Evolutionary conservation across 2,797 vertebrate genomes (phyloP), one percentile per base, ranked within the genome.

Genomic region (Diceros bicornis): DNA sequence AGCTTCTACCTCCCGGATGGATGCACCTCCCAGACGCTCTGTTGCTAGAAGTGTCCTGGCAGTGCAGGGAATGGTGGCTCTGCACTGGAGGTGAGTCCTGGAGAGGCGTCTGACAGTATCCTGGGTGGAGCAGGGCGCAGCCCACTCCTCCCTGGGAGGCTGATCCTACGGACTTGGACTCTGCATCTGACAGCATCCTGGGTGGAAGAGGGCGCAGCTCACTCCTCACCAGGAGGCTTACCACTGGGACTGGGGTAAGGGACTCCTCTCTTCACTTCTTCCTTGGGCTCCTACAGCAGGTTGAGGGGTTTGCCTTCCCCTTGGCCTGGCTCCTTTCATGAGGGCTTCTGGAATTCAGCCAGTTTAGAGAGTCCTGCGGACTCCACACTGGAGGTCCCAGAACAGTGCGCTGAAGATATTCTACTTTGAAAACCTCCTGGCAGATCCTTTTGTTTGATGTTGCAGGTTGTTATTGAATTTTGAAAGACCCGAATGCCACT

Each of bases 1-100:
- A 27, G 8, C 7, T 17, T 1, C n/a, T 9, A 6, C 27, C 25
- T 6, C 5, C 1, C 9, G 44, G 44, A 32, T 29, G 16, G 32
- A 78, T 78, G 18, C 37, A 68, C 77, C 71, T 41, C 29, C 27
- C 85, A 2, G 69, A 11, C 25, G 37, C 47, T 6, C 52, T 41
- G 77, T 41, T 8, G 13, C 29, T 50, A 29, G 62, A n/a, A 77
- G 55, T 52, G 71, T 25, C 77, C 85, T n/a, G 27, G 52, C 47
- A 7, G 50, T 55, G 21, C 9, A 2, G 59, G 62, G 52, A 50
- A 37, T 41, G 52, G 82, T 47, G 29, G 74, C 74, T 13, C 62
- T 69, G 74, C 34, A 14, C 12, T 47, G 4, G 71, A 44, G 27
- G 69, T 32, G 69, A 37, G n/a, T n/a, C 57, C n/a, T 0, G 89